These are phyloP conservation scores for Erebia epiphron DNA, from an alignment of 2,888 invertebrate genomes.

Conservation along the genomic window DNA sequence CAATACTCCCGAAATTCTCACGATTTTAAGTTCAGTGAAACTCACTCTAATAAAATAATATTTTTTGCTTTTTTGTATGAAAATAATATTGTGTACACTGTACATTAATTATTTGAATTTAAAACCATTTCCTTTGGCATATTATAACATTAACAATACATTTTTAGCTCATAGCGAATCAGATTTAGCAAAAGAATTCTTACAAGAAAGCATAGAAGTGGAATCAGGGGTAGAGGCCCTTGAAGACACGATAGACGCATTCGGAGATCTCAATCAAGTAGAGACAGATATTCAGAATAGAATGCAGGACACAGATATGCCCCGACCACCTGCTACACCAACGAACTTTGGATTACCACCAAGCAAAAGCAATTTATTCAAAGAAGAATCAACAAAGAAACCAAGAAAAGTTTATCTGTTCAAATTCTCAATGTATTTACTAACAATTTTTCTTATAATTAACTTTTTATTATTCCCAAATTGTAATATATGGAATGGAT, in stretches of 20 bases:
- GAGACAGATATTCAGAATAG: conserved; percentile 45
- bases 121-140: neutral
- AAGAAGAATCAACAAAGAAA: conserved; percentile 39
- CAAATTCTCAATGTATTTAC: conserved; percentile 66
- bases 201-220: conserved; percentile 67
- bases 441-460: conserved; percentile 63
- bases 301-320: conserved; percentile 43
- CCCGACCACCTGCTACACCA: conserved; percentile 43
- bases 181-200: conserved; percentile 55
- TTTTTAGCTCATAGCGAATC: conserved; percentile 58
- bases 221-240: conserved; percentile 80
- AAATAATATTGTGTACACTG: neutral
- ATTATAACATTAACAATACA: conserved; percentile 9
- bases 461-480: conserved; percentile 69
- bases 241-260: conserved; percentile 72
- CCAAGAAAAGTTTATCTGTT: conserved; percentile 60
- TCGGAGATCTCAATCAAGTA: conserved; percentile 55
- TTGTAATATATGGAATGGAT: conserved; percentile 70
- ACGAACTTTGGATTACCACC: conserved; percentile 61
- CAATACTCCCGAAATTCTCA: neutral
- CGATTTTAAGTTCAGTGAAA: neutral
- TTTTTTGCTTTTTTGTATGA: too few species aligned
- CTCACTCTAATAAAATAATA: neutral
- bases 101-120: neutral
- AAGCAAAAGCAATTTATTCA: conserved; percentile 57